phyloP scores from a whole-genome alignment of 2,888 invertebrate species.

The Odontothrips loti region DNA sequence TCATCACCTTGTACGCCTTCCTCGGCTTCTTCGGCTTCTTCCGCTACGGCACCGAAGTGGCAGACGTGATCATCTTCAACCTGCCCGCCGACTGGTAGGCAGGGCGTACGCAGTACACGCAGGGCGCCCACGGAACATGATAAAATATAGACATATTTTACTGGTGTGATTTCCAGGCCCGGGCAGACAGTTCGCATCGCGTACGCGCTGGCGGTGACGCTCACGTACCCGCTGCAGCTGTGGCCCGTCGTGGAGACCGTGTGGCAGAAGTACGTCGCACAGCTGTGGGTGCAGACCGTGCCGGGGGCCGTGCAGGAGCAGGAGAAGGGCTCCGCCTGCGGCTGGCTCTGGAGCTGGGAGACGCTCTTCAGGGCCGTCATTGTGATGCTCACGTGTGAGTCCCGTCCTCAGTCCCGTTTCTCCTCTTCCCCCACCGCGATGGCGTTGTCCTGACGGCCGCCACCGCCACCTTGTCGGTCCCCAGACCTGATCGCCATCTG shows the following conservation, averaged over 20 bases:
- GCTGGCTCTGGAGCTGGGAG: background rate
- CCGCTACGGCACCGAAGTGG: slow-evolving; percentile 7
- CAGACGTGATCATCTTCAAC: slow-evolving; percentile 27
- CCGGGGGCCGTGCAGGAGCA: background rate
- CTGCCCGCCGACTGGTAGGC: background rate
- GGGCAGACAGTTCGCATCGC: slow-evolving; percentile 49
- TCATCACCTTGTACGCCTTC: slow-evolving; percentile 23
- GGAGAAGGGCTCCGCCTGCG: background rate
- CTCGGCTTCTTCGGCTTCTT: slow-evolving; percentile 29
- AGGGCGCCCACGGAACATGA: background rate
- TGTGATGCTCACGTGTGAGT: slow-evolving; percentile 3
- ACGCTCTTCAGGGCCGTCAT: background rate
- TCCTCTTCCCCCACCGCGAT: no score
- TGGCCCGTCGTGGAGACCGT: slow-evolving; percentile 55
- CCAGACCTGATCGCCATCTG: background rate
- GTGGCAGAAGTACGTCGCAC: slow-evolving; percentile 39
- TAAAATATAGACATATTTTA: no score
- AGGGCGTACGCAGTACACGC: background rate
- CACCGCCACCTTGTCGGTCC: background rate
- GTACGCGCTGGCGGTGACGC: slow-evolving; percentile 51
- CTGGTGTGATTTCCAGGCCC: slow-evolving; percentile 41
- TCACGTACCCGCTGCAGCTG: slow-evolving; percentile 55
- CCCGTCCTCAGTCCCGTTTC: background rate
- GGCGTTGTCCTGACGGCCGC: no score
- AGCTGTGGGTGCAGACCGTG: background rate